These are phyloP conservation scores for Balaenoptera acutorostrata DNA, from an alignment of 2,113 vertebrate genomes.

Conservation along the genomic window DNA sequence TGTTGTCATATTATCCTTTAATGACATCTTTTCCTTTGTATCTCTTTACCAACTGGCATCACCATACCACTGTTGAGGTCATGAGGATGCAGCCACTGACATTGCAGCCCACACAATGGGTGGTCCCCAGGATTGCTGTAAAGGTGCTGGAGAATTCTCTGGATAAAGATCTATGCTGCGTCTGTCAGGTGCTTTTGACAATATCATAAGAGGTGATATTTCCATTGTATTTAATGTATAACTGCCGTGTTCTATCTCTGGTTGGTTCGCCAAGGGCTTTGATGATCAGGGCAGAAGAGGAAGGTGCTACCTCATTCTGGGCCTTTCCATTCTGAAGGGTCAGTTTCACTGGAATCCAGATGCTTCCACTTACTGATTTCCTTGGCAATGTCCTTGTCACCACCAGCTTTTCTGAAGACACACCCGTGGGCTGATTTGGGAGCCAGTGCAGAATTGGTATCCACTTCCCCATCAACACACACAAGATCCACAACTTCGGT, in stretches of 20 bases:
- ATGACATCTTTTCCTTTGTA: background rate
- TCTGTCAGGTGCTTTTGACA: background rate
- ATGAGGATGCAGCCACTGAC: background rate
- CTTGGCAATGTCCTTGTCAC: background rate
- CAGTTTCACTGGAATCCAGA: background rate
- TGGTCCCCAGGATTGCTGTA: background rate
- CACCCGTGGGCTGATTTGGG: background rate
- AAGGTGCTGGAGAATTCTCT: background rate
- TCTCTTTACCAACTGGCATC: background rate
- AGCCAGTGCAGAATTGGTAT: background rate
- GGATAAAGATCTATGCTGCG: background rate
- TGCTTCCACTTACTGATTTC: background rate
- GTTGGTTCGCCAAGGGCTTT: background rate
- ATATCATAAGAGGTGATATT: background rate
- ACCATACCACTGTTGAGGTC: background rate
- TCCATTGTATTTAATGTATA: background rate
- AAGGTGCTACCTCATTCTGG: background rate
- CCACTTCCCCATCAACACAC: background rate
- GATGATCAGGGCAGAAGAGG: background rate
- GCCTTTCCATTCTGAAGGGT: background rate
- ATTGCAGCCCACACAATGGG: fast-evolving
- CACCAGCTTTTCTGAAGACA: background rate
- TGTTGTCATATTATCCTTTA: background rate
- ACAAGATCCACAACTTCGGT: background rate
- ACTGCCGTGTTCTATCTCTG: background rate